Evolutionary conservation across 2,888 invertebrate genomes (phyloP), one percentile per base, ranked within the genome.

Genomic region (Pyrochroa serraticornis): DNA sequence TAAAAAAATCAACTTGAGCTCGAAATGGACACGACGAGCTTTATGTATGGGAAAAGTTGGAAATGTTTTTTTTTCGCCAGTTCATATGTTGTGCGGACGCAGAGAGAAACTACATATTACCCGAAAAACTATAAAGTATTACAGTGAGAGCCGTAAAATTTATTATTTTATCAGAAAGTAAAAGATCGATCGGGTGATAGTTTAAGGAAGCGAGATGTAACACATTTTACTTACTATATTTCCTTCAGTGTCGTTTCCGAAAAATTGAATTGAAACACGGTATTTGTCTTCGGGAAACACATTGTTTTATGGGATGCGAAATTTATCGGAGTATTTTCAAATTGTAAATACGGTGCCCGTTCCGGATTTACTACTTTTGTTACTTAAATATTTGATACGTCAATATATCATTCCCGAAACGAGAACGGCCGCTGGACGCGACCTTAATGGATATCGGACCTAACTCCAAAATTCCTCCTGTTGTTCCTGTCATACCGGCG

Each of bases 161-260:
- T 58, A 58, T 52, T 52, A 52, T 58, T 58, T 53, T 48, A 53
- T 42, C 44, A 44, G 34, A 58, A 58, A 58, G 43, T 58, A 48
- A 38, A 35, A 52, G 43, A 47, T 52, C 58, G 51, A 43, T 53
- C 30, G 14, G 37, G 37, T 35, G 39, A 58, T 58, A 48, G 53
- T 47, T 58, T 34, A 37, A 58, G 42, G 48, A 53, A 44, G 53
- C 44, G 39, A 41, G 41, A 47, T 48, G 43, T 43, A 55, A 48
- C 48, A 55, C 55, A 55, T 42, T 48, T 42, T 47, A 38, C 55
- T 43, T 13, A 12, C 44, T 54, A 48, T 55, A 31, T 58, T 58
- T 44, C 33, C 39, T 58, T 44, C 30, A 41, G 39, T 38, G 39
- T 46, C 12, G 47, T 48, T 43, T 48, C 7, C 37, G 47, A 47